Base-by-base conservation (phyloP, 1,140 invertebrate genomes). In the Drosophila kanapiae region DNA sequence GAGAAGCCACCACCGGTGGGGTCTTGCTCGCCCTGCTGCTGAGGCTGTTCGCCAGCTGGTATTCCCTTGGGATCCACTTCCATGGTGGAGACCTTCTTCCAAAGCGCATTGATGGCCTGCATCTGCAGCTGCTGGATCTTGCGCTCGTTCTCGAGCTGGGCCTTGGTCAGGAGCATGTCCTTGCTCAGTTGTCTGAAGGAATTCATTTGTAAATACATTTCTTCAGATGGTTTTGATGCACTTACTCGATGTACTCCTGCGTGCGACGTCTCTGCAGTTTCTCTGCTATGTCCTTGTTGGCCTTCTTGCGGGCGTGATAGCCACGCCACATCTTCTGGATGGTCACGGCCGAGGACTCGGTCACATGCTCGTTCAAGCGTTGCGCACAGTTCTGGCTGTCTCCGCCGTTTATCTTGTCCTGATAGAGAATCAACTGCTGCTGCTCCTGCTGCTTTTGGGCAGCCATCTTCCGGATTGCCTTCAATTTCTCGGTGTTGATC, bases 301-400 rank as follows among this genome's bases (percentile, higher is more conserved):
- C 96, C 85, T 96, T 95, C 77, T 97, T 97, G 76, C 97, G 94
- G 18, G 96, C 96, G 47, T 95, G 94, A 93, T 97, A 98, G 0
- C 98, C 97, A 43, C 97, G 93, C 98, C 97, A 98, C 91, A 96
- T 95, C 91, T 96, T 96, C 93, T 98, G 98, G 86, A 98, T 98
- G 33, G 95, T 95, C 27, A 96, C 94, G 0, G 97, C 97, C 29
- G 97, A 93, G 6, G 83, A 82, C 59, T 93, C 92, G 0, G 91
- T 92, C 14, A 82, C 78, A n/a, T 90, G 86, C 51, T 92, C 83
- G 56, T 77, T 85, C 45, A 88, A 38, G 0, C 84, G 74, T 53
- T 88, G 85, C 43, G 65, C n/a, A 37, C 85, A 88, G 43, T 78
- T 84, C 5, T 78, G 62, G 48, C 38, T 78, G 23, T 11, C 13